Percentiles rank a stretch among this genome's conserved stretches.
phyloP scores from a whole-genome alignment of 2,797 vertebrate genomes.

The Pipistrellus nathusii region DNA sequence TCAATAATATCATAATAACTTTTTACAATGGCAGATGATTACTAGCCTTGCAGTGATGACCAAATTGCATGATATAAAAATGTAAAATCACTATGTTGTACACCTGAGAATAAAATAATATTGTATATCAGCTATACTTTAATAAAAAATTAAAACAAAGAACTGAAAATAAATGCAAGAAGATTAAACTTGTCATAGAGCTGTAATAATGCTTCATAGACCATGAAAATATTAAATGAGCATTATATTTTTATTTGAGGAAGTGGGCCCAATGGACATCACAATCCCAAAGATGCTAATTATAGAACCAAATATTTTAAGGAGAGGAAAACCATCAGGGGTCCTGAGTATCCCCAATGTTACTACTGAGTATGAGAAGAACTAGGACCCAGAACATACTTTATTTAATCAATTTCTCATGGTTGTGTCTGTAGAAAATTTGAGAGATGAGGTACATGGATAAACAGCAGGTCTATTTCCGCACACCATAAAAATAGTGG shows the following conservation, averaged over 20 bases:
- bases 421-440: neutral
- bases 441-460: neutral
- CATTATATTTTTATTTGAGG: neutral
- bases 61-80: neutral
- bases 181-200: neutral
- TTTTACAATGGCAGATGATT: neutral
- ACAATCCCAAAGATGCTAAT: neutral
- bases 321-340: neutral
- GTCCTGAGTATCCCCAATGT: neutral
- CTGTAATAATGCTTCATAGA: neutral
- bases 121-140: neutral
- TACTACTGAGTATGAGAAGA: neutral
- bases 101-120: neutral
- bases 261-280: neutral
- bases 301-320: neutral
- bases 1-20: neutral
- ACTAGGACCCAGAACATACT: neutral
- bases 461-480: neutral
- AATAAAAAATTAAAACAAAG: neutral
- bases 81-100: neutral
- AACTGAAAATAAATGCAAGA: neutral
- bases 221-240: neutral
- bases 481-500: neutral
- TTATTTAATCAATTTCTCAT: neutral
- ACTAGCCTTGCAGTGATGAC: neutral